These are phyloP conservation scores for Sarcophaga carnaria DNA, from an alignment of 2,888 invertebrate genomes.

Conservation along the genomic window DNA sequence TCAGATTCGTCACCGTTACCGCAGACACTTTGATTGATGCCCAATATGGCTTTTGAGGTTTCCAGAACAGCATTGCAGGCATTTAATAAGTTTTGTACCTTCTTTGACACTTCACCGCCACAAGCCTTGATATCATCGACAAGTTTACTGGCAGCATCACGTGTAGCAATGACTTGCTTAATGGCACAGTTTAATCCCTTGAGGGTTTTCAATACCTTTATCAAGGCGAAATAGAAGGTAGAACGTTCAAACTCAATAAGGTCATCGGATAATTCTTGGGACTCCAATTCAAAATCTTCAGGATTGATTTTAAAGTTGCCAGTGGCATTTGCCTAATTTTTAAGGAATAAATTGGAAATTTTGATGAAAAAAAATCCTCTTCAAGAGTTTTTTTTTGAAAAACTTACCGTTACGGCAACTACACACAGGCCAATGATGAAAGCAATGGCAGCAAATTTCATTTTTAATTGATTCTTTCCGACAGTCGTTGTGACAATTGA, in stretches of 20 bases:
- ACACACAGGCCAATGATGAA: background rate
- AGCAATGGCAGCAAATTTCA: background rate
- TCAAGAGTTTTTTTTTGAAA: background rate
- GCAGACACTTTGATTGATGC: slow-evolving; percentile 72
- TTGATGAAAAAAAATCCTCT: background rate
- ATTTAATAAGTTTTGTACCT: slow-evolving; percentile 29
- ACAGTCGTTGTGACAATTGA: background rate
- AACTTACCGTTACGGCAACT: slow-evolving; percentile 14
- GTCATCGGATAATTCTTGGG: slow-evolving; percentile 13
- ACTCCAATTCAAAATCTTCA: background rate
- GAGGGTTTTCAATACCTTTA: slow-evolving; percentile 67
- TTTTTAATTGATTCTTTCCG: background rate
- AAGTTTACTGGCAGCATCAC: slow-evolving; percentile 70
- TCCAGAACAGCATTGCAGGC: slow-evolving; percentile 72
- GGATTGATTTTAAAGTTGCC: slow-evolving; percentile 11
- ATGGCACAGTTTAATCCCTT: slow-evolving; percentile 76
- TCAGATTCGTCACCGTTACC: slow-evolving; percentile 47
- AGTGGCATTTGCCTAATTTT: slow-evolving; percentile 3
- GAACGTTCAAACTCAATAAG: slow-evolving; percentile 39
- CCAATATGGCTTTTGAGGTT: slow-evolving; percentile 67
- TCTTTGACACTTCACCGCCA: slow-evolving; percentile 65
- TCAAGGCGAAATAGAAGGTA: slow-evolving; percentile 60
- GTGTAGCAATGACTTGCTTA: slow-evolving; percentile 72
- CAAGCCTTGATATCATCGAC: slow-evolving; percentile 69
- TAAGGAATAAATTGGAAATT: background rate